Evolutionary conservation across 2,888 invertebrate genomes (phyloP).

Genomic region (Euproctis similis): DNA sequence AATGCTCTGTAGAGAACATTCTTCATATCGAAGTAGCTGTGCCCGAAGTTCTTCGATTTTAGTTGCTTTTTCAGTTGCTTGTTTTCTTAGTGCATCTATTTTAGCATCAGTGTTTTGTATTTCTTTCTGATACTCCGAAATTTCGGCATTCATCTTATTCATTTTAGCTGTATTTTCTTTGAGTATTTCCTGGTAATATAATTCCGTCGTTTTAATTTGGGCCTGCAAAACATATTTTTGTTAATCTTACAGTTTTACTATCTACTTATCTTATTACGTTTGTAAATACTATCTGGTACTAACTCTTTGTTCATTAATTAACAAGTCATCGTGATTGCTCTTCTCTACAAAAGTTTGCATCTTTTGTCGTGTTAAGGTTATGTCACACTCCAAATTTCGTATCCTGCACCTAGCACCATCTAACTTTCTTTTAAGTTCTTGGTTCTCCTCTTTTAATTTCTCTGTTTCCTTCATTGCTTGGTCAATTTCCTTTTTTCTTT

Average conservation of each 20-base stretch:
- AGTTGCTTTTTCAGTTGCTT: conserved; percentile 58
- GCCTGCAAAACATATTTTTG: too few relatives aligned
- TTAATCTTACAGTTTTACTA: too few relatives aligned
- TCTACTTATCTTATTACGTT: too few relatives aligned
- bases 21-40: conserved; percentile 60
- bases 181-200: conserved; percentile 65
- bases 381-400: conserved; percentile 80
- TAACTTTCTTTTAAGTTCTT: conserved; percentile 77
- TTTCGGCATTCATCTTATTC: conserved; percentile 60
- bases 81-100: conserved; percentile 65
- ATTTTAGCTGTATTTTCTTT: conserved; percentile 67
- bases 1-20: conserved; percentile 64
- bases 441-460: conserved; percentile 69
- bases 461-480: conserved; percentile 76
- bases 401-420: conserved; percentile 81
- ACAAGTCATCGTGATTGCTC: conserved; percentile 77
- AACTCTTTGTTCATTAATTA: conserved; percentile 78
- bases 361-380: conserved; percentile 73
- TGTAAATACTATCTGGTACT: conserved; percentile 14
- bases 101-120: conserved; percentile 65
- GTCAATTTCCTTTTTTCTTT: conserved; percentile 76
- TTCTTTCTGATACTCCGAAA: conserved; percentile 53
- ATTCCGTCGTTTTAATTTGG: conserved; percentile 63
- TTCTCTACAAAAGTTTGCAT: conserved; percentile 78
- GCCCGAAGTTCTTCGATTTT: conserved; percentile 66